Base-by-base conservation (phyloP, 2,113 vertebrate genomes). In the Sceloporus tristichus region DNA sequence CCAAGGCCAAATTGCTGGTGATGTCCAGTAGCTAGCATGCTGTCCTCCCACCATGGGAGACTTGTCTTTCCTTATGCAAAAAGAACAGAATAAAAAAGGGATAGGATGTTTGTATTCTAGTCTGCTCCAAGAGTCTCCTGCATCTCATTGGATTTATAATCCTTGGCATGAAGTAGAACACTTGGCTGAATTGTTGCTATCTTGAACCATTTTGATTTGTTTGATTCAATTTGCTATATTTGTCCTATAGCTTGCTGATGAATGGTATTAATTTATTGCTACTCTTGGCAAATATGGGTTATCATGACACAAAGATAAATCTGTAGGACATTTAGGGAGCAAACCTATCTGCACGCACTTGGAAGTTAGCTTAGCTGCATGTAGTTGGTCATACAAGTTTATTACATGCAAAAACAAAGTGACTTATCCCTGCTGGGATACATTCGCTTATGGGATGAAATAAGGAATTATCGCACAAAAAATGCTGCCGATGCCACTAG, bases 221-320 rank as follows among this genome's bases (percentile, higher is more conserved):
- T 88, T 77, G 82, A 38, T 23, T 66, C 66, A 77, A n/a, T 74
- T 62, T 62, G 18, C 13, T 14, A 62, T 62, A 62, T 62, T 19
- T 85, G 25, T 66, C 59, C 27, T 74, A n/a, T 62, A 75, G 78
- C 68, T 66, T 82, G 70, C 70, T 87, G 79, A 65, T 87, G 40
- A 82, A 82, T 75, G 54, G 65, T 65, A 81, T 62, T 42, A 81
- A 62, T 87, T 68, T 53, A 11, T 21, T 40, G 14, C 79, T 87
- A 42, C 29, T 77, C 29, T 27, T 82, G 70, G 56, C 40, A 66
- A 83, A 68, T 66, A 54, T 34, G 10, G 79, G 42, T 62, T 75
- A 59, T 66, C 59, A 62, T 62, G 71, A 75, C 2, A 82, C 1
- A 74, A 62, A 80, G 34, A 62, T 81, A 81, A 73, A 81, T 40